Evolutionary conservation across 1,140 invertebrate genomes (phyloP), one percentile per base, ranked within the genome.

Genomic region (Pogonognathellus flavescens): DNA sequence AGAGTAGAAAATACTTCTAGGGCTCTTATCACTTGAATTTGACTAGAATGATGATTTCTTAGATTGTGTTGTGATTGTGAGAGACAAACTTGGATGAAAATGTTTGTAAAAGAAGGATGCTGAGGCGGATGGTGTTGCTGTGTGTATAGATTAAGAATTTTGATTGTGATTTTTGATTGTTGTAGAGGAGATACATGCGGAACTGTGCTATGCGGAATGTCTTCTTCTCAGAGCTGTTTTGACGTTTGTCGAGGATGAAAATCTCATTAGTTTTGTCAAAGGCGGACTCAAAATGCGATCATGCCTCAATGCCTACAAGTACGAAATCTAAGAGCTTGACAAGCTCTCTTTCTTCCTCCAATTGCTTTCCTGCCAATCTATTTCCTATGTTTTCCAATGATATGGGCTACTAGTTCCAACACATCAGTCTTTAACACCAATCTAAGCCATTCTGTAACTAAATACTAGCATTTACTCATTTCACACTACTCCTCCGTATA

Each of bases 291-390:
- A 97, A 92, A 97, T 99, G 88, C 93, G 97, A 89, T 94, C 95
- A 72, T 98, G 97, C 90, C 98, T 95, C 91, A 94, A 95, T 90
- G 95, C 95, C 0, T 99, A 98, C 92, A 97, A 97, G 97, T 98
- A 94, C 93, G 92, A 89, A 66, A 72, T 59, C 62, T 31, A 76
- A 85, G 83, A 70, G 70, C 55, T 31, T 76, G 70, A 76, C 70
- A 76, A 76, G 18, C 41, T 76, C 70, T 76, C 66, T 72, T 25
- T 72, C 70, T 76, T 50, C 70, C 16, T 31, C 70, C 49, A 84
- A 50, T 84, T 84, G 50, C 31, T 84, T 55, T 59, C 59, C 81
- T 82, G 31, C 20, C 53, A 82, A 82, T 82, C 31, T 60, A 82
- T 62, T 82, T 66, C 62, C 82, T 50, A 59, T 25, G 31, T 62